These are phyloP conservation scores for Zaprionus gabonicus DNA, from an alignment of 1,140 invertebrate species.

Conservation along the genomic window DNA sequence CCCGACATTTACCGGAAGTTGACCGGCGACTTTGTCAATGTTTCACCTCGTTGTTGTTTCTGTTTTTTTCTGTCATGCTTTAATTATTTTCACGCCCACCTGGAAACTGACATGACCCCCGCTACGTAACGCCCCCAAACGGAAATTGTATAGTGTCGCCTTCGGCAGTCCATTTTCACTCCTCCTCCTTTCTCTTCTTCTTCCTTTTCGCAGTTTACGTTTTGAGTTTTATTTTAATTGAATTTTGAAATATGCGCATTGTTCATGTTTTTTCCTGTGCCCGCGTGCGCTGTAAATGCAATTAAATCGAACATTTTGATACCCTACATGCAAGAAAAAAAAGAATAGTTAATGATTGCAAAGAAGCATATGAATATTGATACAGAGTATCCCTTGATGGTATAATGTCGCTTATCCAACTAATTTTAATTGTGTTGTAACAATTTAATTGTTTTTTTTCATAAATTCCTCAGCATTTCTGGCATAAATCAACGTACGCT, in stretches of 20 bases:
- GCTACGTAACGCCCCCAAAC: conserved; percentile 34
- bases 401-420: conserved; percentile 40
- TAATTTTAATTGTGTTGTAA: not conserved
- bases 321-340: not conserved
- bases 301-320: conserved; percentile 75
- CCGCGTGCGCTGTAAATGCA: conserved; percentile 62
- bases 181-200: not conserved
- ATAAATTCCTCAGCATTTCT: conserved; percentile 63
- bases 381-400: not conserved
- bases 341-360: not conserved
- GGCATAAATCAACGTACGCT: conserved; percentile 64
- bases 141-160: conserved; percentile 76
- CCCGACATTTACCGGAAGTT: conserved; percentile 32
- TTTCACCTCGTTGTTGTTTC: conserved; percentile 31
- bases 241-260: conserved; percentile 77
- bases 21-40: conserved; percentile 43
- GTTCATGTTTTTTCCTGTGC: conserved; percentile 32
- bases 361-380: not conserved
- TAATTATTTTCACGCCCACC: conserved; percentile 80
- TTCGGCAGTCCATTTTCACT: conserved; percentile 39
- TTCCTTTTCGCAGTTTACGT: conserved; percentile 30
- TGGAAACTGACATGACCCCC: conserved; percentile 45
- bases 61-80: conserved; percentile 44
- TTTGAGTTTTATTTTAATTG: conserved; percentile 80
- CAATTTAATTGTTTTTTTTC: conserved; percentile 10